Conservation (phyloP, 2,113 vertebrate genomes). For the Vombatus ursinus region DNA sequence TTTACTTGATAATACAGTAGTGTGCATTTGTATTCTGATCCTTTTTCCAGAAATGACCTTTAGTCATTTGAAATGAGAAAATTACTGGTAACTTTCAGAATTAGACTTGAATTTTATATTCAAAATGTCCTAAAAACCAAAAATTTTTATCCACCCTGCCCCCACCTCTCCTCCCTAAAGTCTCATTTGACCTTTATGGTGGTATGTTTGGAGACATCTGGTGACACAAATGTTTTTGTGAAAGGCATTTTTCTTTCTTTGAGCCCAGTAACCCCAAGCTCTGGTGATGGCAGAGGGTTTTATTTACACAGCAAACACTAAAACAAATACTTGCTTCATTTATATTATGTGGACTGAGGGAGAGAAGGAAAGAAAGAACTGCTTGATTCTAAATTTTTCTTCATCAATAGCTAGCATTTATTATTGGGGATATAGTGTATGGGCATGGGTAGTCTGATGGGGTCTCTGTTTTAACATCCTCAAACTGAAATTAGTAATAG, state of each 20-base stretch:
- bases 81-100: not conserved
- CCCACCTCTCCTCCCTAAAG: not conserved
- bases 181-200: not conserved
- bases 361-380: not conserved
- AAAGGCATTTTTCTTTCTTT: not conserved
- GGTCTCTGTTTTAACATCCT: not conserved
- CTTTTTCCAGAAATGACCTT: not conserved
- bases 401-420: not conserved
- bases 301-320: not conserved
- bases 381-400: not conserved
- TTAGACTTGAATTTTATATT: not conserved
- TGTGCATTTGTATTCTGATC: not conserved
- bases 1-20: not conserved
- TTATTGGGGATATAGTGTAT: not conserved
- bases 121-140: not conserved
- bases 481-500: not conserved
- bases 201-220: not conserved
- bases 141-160: not conserved
- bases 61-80: not conserved
- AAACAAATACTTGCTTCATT: not conserved
- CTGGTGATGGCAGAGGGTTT: not conserved
- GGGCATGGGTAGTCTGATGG: not conserved
- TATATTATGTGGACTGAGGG: not conserved
- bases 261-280: not conserved
- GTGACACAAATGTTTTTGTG: not conserved